Evolutionary conservation across 1,140 invertebrate species (phyloP), one percentile per base, ranked within the genome.

Genomic region (Drosophila virilis): DNA sequence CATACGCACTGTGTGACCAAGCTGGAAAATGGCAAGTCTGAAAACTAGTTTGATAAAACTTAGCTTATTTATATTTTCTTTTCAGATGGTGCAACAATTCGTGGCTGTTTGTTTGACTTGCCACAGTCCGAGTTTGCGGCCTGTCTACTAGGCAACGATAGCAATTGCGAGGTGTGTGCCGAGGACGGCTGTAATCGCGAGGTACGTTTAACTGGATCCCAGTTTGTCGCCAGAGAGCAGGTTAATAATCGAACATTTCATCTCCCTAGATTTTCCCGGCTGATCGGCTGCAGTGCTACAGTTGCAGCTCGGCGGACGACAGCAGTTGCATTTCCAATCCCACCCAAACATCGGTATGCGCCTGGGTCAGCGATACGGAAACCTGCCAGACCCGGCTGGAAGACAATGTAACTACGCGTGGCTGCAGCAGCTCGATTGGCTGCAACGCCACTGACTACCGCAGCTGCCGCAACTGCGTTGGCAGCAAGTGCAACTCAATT

Each of bases 151-250:
- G 88, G 79, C 43, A 86, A 9, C 6, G 71, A 86, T 54, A 40
- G 51, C 6, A 84, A 90, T 42, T 92, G 91, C 33, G 13, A 65
- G 0, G 32, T 77, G 2, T 92, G 91, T 22, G 40, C 32, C 40
- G 59, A 60, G 7, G 64, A 90, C 69, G 91, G 84, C 15, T 92
- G 91, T 57, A 92, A 92, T 55, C 77, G 91, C 1, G 81, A 79
- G 76, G 91, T 92, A 59, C 52, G 62, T 33, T 37, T 8, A 1
- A 28, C 22, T 28, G 4, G 22, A 3, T 28, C 22, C 0, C 22
- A 28, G 22, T 0, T 28, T 28, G 22, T 28, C 22, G 22, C 22
- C 22, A 0, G 22, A 28, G 22, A 28, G 4, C 22, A 28, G 22
- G 4, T 28, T 28, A 32, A 8, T 8, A 0, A 9, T 22, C 9